Evolutionary conservation across 2,888 invertebrate species (phyloP), one percentile per base, ranked within the genome.

Genomic region (Crematogaster levior): DNA sequence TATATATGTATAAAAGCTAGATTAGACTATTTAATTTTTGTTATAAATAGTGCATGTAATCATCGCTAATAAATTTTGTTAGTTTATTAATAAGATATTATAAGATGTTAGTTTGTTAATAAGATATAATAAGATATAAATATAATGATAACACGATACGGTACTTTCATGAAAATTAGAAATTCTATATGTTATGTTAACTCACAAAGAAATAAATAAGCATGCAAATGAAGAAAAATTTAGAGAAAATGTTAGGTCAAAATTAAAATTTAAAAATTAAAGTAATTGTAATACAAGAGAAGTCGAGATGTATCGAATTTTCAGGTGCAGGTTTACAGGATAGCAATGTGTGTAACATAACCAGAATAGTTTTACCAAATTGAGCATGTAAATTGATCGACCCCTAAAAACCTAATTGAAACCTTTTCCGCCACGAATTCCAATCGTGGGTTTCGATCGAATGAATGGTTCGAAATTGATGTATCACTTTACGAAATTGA

Each of bases 221-320:
- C 6, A 68, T 0, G 53, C 10, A 24, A 70, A 74, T 63, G 24
- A 3, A 18, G 7, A 37, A 66, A 66, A 77, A n/a, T n/a, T 24
- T 48, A 18, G 12, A 0, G 9, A 43, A 63, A 51, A 53, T 37
- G 12, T 40, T 2, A 30, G 18, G 30, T 40, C 12, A 5, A 75
- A 66, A 77, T 77, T 53, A n/a, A 15, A 53, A 66, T 65, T 27
- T 15, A 53, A 15, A 75, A 15, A 75, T 65, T 61, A 74, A 53
- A 68, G 24, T 56, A 53, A 18, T 77, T 68, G 30, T 1, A 53
- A 66, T 37, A 24, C 51, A 21, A 18, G 34, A 30, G 34, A 30
- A 53, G 18, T 7, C 18, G 46, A 21, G 18, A 48, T 24, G 34
- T 21, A 46, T 63, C 15, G n/a, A 37, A 53, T 66, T 63, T 63